phyloP scores from a whole-genome alignment of 1,140 invertebrate species.

The Megalonaias nervosa region DNA sequence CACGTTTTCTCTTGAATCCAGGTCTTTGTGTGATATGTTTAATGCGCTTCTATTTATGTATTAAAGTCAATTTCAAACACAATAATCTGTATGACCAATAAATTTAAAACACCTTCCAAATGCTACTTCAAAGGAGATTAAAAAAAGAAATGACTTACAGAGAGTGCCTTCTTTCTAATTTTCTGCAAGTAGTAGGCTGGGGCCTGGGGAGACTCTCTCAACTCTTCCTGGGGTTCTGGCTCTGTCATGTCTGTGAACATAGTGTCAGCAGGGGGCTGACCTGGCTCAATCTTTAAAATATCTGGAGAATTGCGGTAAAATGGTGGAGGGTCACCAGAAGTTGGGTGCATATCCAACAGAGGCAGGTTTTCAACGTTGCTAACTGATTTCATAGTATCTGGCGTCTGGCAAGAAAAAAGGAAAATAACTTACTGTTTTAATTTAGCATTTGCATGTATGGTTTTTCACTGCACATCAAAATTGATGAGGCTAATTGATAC shows the following conservation, averaged over 20 bases:
- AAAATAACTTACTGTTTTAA: no score
- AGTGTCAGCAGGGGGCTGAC: slow-evolving; percentile 2
- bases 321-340: slow-evolving; percentile 19
- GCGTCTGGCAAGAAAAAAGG: slow-evolving; percentile 33
- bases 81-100: no score
- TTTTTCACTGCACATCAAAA: no score
- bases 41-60: no score
- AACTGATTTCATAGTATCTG: slow-evolving; percentile 50
- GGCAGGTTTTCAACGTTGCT: slow-evolving; percentile 52
- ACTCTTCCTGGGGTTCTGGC: background rate
- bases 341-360: slow-evolving; percentile 35
- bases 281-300: slow-evolving; percentile 23
- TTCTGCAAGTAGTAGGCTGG: slow-evolving; percentile 21
- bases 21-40: no score
- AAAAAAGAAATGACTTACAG: slow-evolving; percentile 17
- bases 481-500: no score
- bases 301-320: slow-evolving; percentile 38
- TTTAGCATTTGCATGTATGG: no score
- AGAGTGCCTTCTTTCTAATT: slow-evolving; percentile 25
- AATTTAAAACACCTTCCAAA: no score
- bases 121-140: no score
- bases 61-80: no score
- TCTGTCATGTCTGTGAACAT: background rate
- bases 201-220: background rate
- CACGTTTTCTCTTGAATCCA: no score